phyloP scores from a whole-genome alignment of 2,888 invertebrate genomes.

The Elegia similella region DNA sequence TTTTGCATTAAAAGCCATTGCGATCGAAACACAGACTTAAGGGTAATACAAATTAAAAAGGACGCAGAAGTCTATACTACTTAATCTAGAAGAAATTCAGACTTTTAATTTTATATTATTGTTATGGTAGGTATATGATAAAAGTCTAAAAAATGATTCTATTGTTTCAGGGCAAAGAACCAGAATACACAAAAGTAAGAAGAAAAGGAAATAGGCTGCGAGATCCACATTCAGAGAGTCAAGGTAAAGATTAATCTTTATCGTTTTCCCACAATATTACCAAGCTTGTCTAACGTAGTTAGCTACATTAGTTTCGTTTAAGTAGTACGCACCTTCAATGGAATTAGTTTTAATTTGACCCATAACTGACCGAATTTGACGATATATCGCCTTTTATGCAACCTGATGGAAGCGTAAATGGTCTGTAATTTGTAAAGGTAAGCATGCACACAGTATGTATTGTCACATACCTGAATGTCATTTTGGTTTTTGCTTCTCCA shows the following conservation, averaged over 20 bases:
- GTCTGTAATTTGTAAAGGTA: slow-evolving; percentile 79
- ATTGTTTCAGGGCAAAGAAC: slow-evolving; percentile 85
- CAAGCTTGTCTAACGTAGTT: slow-evolving; percentile 72
- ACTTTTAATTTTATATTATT: not conserved
- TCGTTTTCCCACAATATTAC: slow-evolving; percentile 28
- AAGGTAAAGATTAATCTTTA: slow-evolving; percentile 79
- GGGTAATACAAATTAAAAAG: too few species aligned
- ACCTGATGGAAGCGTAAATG: slow-evolving; percentile 79
- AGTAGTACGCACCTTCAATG: slow-evolving; percentile 75
- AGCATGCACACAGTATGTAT: slow-evolving; percentile 78
- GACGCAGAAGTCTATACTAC: too few species aligned
- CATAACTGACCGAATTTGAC: slow-evolving; percentile 74
- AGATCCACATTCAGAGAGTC: slow-evolving; percentile 91
- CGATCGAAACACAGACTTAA: too few species aligned
- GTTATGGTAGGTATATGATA: not conserved
- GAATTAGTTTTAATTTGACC: slow-evolving; percentile 67
- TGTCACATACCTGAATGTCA: slow-evolving; percentile 38
- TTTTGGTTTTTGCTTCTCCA: slow-evolving; percentile 32
- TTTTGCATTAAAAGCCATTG: too few species aligned
- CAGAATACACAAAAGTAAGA: slow-evolving; percentile 91
- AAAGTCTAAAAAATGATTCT: not conserved
- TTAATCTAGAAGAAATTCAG: too few species aligned
- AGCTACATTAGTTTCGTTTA: slow-evolving; percentile 70
- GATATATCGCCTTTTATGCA: slow-evolving; percentile 80
- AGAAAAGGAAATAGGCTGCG: slow-evolving; percentile 90